These are phyloP conservation scores for Bubalus kerabau DNA, from an alignment of 2,113 vertebrate species.

Conservation along the genomic window DNA sequence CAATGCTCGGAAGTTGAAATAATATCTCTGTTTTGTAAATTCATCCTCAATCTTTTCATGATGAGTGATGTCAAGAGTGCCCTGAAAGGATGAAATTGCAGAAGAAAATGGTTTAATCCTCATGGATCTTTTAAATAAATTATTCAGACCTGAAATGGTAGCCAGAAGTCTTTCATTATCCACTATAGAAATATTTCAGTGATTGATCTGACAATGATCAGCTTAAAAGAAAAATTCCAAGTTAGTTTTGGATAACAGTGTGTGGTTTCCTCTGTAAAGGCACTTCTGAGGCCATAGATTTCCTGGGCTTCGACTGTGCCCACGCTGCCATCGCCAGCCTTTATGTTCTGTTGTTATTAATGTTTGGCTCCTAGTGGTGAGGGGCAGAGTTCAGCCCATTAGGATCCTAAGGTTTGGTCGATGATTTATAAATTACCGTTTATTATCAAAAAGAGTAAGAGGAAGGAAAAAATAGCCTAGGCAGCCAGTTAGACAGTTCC, in stretches of 20 bases:
- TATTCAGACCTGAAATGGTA: slow-evolving; percentile 12
- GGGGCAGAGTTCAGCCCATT: background rate
- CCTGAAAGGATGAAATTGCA: background rate
- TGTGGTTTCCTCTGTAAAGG: background rate
- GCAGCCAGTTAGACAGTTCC: background rate
- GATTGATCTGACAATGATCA: slow-evolving; percentile 1
- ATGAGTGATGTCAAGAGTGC: background rate
- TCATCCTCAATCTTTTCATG: background rate
- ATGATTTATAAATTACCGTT: background rate
- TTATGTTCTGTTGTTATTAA: background rate
- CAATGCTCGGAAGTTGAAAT: background rate
- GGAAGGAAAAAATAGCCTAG: background rate
- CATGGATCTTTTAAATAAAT: slow-evolving; percentile 10
- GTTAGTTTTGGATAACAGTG: background rate
- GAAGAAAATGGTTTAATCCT: background rate
- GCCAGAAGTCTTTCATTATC: slow-evolving; percentile 3
- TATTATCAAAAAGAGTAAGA: background rate
- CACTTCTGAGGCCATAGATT: background rate
- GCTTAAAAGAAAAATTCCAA: background rate
- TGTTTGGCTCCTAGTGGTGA: background rate
- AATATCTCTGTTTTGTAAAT: background rate
- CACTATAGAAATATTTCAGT: background rate
- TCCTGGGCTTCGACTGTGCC: background rate
- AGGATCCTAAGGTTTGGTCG: background rate
- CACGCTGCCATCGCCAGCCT: accelerated